Percentiles rank a stretch among this genome's conserved stretches.
phyloP scores from a whole-genome alignment of 1,140 invertebrate species.

The Ephestia elutella region DNA sequence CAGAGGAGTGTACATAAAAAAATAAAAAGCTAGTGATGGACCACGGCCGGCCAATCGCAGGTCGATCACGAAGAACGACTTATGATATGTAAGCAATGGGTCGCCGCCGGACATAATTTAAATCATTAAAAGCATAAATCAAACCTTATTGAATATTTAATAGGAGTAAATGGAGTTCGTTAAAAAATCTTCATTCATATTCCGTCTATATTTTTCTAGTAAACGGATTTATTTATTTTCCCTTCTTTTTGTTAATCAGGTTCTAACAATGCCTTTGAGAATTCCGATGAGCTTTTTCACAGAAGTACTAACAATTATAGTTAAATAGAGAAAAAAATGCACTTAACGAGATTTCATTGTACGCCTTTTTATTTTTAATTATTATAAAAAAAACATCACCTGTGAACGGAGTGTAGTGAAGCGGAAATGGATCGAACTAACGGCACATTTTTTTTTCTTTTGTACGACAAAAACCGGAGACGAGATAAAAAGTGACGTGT shows the following conservation, averaged over 20 bases:
- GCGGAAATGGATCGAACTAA: constrained; percentile 66
- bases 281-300: background rate
- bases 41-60: constrained; percentile 44
- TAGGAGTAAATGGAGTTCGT: constrained; percentile 46
- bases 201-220: constrained; percentile 6
- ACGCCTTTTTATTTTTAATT: constrained; percentile 56
- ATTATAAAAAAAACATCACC: constrained; percentile 58
- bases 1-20: constrained; percentile 31
- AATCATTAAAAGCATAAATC: constrained; percentile 68
- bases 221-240: background rate
- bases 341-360: constrained; percentile 52
- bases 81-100: constrained; percentile 29
- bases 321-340: constrained; percentile 31
- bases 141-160: constrained; percentile 65
- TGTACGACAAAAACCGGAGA: constrained; percentile 54
- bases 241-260: constrained; percentile 3
- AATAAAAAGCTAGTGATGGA: constrained; percentile 40
- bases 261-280: background rate
- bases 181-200: constrained; percentile 13
- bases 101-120: constrained; percentile 59
- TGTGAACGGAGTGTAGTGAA: constrained; percentile 57
- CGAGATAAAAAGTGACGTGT: constrained; percentile 56
- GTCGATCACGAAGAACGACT: constrained; percentile 28
- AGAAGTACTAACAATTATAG: constrained; percentile 30
- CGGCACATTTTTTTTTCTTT: constrained; percentile 52